A percentile compares a stretch with the other conserved stretches of the same genome.
Conservation (phyloP, 1,140 invertebrate species). For the Hyposmocoma kahamanoa region DNA sequence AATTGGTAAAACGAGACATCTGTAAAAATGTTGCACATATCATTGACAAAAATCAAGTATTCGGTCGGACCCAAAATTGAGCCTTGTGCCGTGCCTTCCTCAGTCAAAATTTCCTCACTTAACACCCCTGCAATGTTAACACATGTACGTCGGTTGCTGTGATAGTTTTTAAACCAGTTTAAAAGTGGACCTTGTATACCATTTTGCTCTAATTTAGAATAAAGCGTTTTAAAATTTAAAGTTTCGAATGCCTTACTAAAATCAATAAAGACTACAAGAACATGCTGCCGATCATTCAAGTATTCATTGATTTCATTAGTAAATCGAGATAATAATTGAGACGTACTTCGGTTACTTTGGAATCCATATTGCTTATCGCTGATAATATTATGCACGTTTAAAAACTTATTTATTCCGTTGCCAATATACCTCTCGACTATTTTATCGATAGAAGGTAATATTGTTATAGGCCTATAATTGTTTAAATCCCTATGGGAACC, state of each 20-base stretch:
- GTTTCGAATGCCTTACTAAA: constrained; percentile 29
- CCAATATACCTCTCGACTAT: neutral
- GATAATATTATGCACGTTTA: neutral
- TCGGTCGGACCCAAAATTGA: constrained; percentile 19
- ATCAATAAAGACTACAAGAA: constrained; percentile 22
- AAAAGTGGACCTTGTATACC: constrained; percentile 21
- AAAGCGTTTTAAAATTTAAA: constrained; percentile 13
- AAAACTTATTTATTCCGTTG: neutral
- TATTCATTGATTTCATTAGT: constrained; percentile 21
- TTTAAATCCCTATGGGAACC: neutral
- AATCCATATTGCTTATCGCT: neutral
- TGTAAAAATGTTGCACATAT: constrained; percentile 14
- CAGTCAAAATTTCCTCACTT: constrained; percentile 6
- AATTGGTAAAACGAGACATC: constrained; percentile 20
- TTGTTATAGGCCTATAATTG: too few species aligned
- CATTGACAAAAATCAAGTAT: constrained; percentile 22
- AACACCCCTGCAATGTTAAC: constrained; percentile 14
- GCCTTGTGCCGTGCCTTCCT: constrained; percentile 20
- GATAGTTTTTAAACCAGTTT: constrained; percentile 18
- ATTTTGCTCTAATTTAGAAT: constrained; percentile 14
- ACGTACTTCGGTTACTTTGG: constrained; percentile 11
- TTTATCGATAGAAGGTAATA: constrained; percentile 24
- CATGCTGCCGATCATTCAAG: constrained; percentile 16
- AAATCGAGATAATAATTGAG: constrained; percentile 18
- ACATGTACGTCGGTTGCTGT: constrained; percentile 9